Conservation (phyloP, 2,113 vertebrate genomes). For the Nematolebias whitei region DNA sequence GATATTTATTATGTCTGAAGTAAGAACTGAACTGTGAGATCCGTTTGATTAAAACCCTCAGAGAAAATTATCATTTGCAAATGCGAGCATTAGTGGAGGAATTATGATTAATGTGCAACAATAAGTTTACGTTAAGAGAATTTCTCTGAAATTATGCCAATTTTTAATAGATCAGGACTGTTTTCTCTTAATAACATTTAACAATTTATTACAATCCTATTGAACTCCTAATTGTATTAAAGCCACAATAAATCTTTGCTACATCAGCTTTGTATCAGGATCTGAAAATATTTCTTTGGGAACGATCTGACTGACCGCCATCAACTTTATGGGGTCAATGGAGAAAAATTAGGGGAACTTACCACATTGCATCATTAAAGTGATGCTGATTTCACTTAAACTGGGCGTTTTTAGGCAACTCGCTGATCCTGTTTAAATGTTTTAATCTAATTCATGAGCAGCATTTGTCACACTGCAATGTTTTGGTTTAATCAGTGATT, state of each 20-base stretch:
- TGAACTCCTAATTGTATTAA: conserved; percentile 55
- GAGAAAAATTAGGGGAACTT: conserved; percentile 59
- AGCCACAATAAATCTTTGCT: conserved; percentile 64
- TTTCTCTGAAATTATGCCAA: conserved; percentile 58
- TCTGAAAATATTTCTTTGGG: conserved; percentile 46
- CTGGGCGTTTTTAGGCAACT: conserved; percentile 54
- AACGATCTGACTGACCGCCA: conserved; percentile 54
- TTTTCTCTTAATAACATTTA: conserved; percentile 35
- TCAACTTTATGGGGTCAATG: conserved; percentile 54
- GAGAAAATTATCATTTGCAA: conserved; percentile 61
- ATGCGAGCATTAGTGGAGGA: conserved; percentile 49
- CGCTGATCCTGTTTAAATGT: conserved; percentile 37
- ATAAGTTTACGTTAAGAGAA: conserved; percentile 38
- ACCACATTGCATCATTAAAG: conserved; percentile 68
- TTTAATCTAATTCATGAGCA: conserved; percentile 11
- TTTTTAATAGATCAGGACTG: conserved; percentile 59
- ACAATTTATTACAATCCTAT: conserved; percentile 62
- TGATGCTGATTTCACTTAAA: conserved; percentile 56
- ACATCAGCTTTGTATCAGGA: conserved; percentile 54
- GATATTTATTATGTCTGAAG: conserved; percentile 45
- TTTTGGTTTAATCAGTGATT: no score
- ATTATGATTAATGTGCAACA: conserved; percentile 24
- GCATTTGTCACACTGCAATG: no score
- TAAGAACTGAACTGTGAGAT: conserved; percentile 61
- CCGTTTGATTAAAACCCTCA: conserved; percentile 42